These are phyloP conservation scores for Meda fulgida DNA, from an alignment of 2,797 vertebrate species.

Conservation along the genomic window DNA sequence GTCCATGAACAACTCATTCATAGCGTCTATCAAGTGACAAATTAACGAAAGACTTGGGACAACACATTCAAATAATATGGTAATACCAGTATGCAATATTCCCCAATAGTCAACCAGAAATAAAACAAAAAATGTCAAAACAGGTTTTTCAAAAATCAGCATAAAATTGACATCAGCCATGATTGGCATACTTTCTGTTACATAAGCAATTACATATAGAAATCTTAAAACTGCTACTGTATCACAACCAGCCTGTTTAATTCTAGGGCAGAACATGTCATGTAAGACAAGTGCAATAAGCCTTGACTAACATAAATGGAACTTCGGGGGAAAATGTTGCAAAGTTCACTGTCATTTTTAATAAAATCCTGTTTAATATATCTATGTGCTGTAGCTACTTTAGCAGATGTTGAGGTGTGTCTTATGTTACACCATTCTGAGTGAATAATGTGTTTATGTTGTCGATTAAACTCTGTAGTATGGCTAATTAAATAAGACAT, in stretches of 20 bases:
- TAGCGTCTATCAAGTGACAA: not conserved
- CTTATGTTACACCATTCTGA: not conserved
- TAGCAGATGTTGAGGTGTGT: constrained; percentile 20
- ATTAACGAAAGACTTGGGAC: not conserved
- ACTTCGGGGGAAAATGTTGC: not conserved
- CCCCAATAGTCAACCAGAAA: too few relatives aligned
- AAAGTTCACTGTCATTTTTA: not conserved
- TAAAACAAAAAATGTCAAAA: too few relatives aligned
- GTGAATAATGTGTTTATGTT: constrained; percentile 13
- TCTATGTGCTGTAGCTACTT: not conserved
- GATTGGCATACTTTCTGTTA: not conserved
- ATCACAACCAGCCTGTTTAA: too few relatives aligned
- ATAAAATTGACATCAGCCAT: not conserved
- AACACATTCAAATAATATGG: not conserved
- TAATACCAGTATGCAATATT: not conserved
- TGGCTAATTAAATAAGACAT: constrained; percentile 29
- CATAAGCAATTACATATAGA: not conserved
- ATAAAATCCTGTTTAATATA: not conserved
- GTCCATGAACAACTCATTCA: not conserved
- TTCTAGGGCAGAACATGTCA: not conserved
- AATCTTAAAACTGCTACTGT: not conserved
- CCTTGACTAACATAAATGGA: not conserved
- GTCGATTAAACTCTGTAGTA: not conserved
- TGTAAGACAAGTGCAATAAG: not conserved
- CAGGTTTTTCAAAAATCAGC: not conserved